These are phyloP conservation scores for Barypeithes pellucidus DNA, from an alignment of 2,888 invertebrate species.

Conservation along the genomic window DNA sequence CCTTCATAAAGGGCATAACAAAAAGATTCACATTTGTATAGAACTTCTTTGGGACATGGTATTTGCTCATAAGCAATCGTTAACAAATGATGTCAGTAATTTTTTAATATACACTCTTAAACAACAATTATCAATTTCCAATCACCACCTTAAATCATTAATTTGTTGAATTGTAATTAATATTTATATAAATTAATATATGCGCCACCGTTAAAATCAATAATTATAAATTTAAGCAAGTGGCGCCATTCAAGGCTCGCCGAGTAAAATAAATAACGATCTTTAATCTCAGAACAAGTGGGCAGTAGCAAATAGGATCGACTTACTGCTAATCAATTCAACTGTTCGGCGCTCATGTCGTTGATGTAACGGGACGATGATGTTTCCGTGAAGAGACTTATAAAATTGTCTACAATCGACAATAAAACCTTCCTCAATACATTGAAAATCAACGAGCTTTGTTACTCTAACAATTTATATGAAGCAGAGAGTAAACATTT, in stretches of 20 bases:
- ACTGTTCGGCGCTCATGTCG: conserved; percentile 7
- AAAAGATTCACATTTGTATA: no score
- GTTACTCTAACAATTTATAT: no score
- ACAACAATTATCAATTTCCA: not conserved
- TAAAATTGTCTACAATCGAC: no score
- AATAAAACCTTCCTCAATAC: no score
- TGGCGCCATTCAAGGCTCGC: conserved; percentile 64
- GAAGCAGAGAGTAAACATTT: no score
- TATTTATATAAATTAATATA: conserved; percentile 21
- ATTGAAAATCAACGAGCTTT: no score
- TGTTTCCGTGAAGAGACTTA: no score
- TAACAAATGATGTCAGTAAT: no score
- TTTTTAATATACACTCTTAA: not conserved
- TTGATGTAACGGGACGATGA: not conserved
- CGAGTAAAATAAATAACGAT: conserved; percentile 58
- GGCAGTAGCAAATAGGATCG: conserved; percentile 46
- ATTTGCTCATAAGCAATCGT: no score
- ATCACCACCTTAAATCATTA: not conserved
- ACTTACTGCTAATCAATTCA: conserved; percentile 42
- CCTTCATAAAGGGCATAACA: no score
- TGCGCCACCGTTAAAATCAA: conserved; percentile 58
- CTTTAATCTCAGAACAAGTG: conserved; percentile 58
- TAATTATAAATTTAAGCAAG: conserved; percentile 60
- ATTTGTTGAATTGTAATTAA: conserved; percentile 2
- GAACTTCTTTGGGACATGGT: no score